Conservation (phyloP, 2,113 vertebrate species). For the Oncorhynchus tshawytscha region DNA sequence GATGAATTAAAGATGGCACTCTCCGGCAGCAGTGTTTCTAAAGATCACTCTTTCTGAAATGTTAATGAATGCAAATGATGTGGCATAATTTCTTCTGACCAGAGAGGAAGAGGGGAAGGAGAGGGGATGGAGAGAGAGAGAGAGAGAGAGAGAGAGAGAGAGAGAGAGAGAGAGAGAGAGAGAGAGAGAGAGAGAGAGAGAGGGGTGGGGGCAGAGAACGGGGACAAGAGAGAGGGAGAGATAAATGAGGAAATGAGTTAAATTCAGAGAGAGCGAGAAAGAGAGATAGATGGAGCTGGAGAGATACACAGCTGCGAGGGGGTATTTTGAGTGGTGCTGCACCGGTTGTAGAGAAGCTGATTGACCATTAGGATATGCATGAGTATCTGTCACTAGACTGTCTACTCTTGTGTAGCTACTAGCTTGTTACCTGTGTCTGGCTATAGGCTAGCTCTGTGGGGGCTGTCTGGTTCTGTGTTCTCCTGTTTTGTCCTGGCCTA, state of each 20-base stretch:
- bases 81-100: slow-evolving; percentile 65
- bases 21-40: slow-evolving; percentile 66
- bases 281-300: neutral
- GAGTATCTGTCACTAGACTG: neutral
- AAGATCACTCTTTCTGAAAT: slow-evolving; percentile 72
- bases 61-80: slow-evolving; percentile 76
- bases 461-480: neutral
- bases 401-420: neutral
- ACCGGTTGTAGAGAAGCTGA: slow-evolving; percentile 14
- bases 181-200: neutral
- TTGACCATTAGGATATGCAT: slow-evolving; percentile 35
- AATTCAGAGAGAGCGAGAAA: neutral
- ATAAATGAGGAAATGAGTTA: neutral
- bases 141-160: neutral
- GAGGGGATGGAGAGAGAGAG: neutral
- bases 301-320: neutral
- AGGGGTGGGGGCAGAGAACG: neutral
- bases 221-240: neutral
- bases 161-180: neutral
- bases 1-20: slow-evolving; percentile 78
- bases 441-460: neutral
- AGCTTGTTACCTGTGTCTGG: neutral
- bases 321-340: neutral
- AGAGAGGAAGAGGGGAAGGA: neutral
- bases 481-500: too few species aligned